Conservation (phyloP, 2,888 invertebrate species). For the Amiota minor region DNA sequence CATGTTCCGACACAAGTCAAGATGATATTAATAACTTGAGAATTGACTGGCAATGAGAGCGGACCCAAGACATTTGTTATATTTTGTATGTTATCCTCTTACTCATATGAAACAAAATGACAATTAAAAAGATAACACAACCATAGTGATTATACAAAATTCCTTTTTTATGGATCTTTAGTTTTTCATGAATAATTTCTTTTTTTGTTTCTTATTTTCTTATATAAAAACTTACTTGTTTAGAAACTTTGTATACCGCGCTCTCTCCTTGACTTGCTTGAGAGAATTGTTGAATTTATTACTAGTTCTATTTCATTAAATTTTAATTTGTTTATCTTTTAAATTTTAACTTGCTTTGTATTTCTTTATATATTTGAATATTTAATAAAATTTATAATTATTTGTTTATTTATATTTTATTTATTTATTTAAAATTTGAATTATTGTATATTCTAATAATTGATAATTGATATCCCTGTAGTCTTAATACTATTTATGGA, state of each 20-base stretch:
- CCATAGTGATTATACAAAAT: too few species aligned
- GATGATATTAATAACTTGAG: too few species aligned
- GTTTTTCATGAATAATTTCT: too few species aligned
- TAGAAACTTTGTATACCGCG: slow-evolving; percentile 60
- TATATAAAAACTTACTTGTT: slow-evolving; percentile 38
- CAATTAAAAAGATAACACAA: too few species aligned
- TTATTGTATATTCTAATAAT: slow-evolving; percentile 45
- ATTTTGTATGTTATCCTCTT: too few species aligned
- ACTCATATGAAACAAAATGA: too few species aligned
- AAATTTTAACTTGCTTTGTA: slow-evolving; percentile 28
- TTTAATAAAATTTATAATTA: neutral
- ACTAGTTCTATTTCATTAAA: slow-evolving; percentile 31
- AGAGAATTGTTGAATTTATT: slow-evolving; percentile 33
- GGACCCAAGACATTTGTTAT: too few species aligned
- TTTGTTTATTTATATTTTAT: slow-evolving; percentile 11
- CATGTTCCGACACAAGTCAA: too few species aligned
- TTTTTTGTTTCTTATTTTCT: too few species aligned
- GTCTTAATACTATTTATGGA: slow-evolving; percentile 42
- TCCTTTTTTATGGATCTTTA: too few species aligned
- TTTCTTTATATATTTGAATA: slow-evolving; percentile 25
- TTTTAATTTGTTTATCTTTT: slow-evolving; percentile 7
- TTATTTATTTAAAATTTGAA: slow-evolving; percentile 29
- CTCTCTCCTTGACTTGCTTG: slow-evolving; percentile 42
- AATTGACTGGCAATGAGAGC: too few species aligned
- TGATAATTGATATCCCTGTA: slow-evolving; percentile 57